Base-by-base conservation (phyloP, 2,797 vertebrate species). In the Danio jaintianensis region DNA sequence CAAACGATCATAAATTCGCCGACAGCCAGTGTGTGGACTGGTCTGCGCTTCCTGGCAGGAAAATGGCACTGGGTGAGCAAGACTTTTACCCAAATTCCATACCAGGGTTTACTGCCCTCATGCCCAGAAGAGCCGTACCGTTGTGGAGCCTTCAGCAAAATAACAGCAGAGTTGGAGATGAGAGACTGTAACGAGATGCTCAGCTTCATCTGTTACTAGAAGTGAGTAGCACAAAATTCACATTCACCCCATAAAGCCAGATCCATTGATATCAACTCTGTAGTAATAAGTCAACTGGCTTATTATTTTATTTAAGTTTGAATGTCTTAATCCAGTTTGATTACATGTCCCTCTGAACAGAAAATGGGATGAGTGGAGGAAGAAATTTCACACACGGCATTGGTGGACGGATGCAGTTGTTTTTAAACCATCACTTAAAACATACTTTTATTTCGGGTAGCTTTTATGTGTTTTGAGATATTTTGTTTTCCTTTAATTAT, bases 1-100 rank as follows among this genome's bases (percentile, higher is more conserved):
- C 13, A 20, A n/a, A 4, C 2, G 4, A 38, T 22, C 13, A 22
- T 52, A 52, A 8, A 8, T 52, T 62, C 77, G 5, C 43, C 0
- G 1, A 63, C 77, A 52, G 47, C 15, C 15, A 8, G 29, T 4
- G 77, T 43, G 15, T 79, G 77, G 77, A 53, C 36, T 10, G 58
- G 67, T 15, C 38, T 79, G 18, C 77, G 18, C 16, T 79, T 71
- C 47, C 67, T 79, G 55, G 53, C 38, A 4, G 58, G 67, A 62
- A 4, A 79, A 71, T 79, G 77, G 77, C 36, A 29, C 56, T 79
- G 77, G 77, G 58, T 71, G 18, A 71, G 67, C 58, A 45, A 3
- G 18, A 1, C 0, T 53, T 71, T 53, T 18, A 52, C 0, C 7
- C 2, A 71, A 13, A 40, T 52, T 29, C 1, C 15, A n/a, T 62